Conservation (phyloP, 2,888 invertebrate genomes). For the Hetaerina titia region DNA sequence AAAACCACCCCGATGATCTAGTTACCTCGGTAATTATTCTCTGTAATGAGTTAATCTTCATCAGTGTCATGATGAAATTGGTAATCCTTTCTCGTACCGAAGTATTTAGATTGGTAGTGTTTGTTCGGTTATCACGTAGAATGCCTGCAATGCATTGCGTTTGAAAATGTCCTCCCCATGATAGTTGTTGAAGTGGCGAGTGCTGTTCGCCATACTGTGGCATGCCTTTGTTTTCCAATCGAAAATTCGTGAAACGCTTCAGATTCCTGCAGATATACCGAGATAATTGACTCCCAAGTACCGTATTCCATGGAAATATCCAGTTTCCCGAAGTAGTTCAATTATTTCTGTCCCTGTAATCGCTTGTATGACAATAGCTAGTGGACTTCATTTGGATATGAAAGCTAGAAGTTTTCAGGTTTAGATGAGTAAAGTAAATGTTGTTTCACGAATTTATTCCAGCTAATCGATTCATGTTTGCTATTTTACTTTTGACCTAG, state of each 20-base stretch:
- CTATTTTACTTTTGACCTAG: neutral
- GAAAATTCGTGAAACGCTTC: neutral
- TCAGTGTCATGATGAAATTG: neutral
- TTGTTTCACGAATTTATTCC: neutral
- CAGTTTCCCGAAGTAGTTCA: neutral
- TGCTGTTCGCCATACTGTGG: neutral
- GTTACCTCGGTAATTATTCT: slow-evolving; percentile 10
- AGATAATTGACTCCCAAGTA: neutral
- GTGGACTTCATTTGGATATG: neutral
- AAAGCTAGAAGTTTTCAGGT: neutral
- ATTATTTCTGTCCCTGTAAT: neutral
- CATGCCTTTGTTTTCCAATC: neutral
- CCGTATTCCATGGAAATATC: neutral
- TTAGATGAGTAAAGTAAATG: neutral
- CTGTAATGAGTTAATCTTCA: neutral
- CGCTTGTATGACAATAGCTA: neutral
- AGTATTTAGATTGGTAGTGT: neutral
- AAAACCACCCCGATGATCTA: neutral
- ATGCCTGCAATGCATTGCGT: neutral
- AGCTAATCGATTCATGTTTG: neutral
- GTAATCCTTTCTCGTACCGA: neutral
- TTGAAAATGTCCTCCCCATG: neutral
- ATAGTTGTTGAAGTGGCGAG: neutral
- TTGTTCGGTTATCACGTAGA: neutral
- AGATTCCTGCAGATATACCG: neutral